Evolutionary conservation across 2,113 vertebrate species (phyloP).

Genomic region (Centropus unirufus): DNA sequence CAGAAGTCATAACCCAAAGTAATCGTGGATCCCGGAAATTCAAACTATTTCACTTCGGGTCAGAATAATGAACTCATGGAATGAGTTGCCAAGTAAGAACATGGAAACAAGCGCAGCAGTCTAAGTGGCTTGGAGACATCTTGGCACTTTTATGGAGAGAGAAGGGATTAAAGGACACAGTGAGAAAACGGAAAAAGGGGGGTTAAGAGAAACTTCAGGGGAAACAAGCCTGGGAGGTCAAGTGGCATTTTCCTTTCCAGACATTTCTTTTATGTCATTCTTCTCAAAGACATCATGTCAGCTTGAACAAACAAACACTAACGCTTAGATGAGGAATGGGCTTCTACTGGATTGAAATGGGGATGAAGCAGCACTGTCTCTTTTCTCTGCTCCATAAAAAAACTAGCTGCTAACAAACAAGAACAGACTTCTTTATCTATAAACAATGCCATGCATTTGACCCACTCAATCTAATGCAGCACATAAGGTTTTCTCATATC

Average conservation of each 20-base stretch:
- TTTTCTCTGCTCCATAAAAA: background rate
- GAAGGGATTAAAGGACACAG: constrained; percentile 58
- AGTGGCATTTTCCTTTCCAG: constrained; percentile 43
- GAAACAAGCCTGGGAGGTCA: constrained; percentile 21
- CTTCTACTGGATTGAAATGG: constrained; percentile 21
- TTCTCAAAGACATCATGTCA: constrained; percentile 35
- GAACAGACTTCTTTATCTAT: constrained; percentile 29
- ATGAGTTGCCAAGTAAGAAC: constrained; percentile 43
- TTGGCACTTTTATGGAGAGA: constrained; percentile 71
- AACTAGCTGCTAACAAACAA: constrained; percentile 17
- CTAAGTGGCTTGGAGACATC: constrained; percentile 54
- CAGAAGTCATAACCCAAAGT: constrained; percentile 56
- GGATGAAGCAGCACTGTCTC: constrained; percentile 10
- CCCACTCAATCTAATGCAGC: background rate
- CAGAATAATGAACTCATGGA: constrained; percentile 29
- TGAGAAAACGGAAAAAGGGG: constrained; percentile 48
- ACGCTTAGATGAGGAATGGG: constrained; percentile 46
- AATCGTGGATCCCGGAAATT: constrained; percentile 48
- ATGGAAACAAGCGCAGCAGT: constrained; percentile 23
- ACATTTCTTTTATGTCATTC: constrained; percentile 36
- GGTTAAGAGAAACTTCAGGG: constrained; percentile 44
- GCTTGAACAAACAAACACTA: constrained; percentile 51
- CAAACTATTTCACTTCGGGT: constrained; percentile 33
- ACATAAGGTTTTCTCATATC: constrained; percentile 20
- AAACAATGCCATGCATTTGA: background rate